These are phyloP conservation scores for Hiodon alosoides DNA, from an alignment of 2,113 vertebrate species.

Conservation along the genomic window DNA sequence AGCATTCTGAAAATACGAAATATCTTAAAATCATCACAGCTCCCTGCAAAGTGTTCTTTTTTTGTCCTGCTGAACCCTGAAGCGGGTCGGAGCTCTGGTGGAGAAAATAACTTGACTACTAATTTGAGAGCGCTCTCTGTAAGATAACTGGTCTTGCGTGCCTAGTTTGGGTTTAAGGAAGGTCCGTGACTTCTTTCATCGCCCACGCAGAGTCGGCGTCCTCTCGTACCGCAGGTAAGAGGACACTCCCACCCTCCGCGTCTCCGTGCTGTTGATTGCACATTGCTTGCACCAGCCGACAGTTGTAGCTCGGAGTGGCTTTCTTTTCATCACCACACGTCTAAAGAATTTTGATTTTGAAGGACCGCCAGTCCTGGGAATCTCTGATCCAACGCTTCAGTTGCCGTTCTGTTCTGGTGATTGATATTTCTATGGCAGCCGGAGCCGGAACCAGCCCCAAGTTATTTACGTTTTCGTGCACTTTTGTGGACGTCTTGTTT, in stretches of 20 bases:
- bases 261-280: neutral
- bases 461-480: conserved; percentile 17
- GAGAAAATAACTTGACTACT: neutral
- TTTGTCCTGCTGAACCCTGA: neutral
- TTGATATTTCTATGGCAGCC: conserved; percentile 9
- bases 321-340: conserved; percentile 19
- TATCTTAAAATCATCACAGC: neutral
- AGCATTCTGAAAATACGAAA: conserved; percentile 5
- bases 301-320: neutral
- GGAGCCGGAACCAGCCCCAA: conserved; percentile 18
- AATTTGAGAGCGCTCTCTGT: conserved; percentile 4
- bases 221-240: neutral
- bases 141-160: neutral
- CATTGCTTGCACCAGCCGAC: neutral
- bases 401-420: conserved; percentile 6
- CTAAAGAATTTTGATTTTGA: conserved; percentile 18
- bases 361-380: conserved; percentile 3
- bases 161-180: neutral
- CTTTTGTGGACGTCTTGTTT: conserved; percentile 14
- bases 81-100: conserved; percentile 9
- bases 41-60: neutral
- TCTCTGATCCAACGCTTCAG: neutral
- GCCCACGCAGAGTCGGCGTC: neutral
- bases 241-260: neutral
- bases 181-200: neutral